phyloP scores from a whole-genome alignment of 2,888 invertebrate genomes.

The Acleris emargana region DNA sequence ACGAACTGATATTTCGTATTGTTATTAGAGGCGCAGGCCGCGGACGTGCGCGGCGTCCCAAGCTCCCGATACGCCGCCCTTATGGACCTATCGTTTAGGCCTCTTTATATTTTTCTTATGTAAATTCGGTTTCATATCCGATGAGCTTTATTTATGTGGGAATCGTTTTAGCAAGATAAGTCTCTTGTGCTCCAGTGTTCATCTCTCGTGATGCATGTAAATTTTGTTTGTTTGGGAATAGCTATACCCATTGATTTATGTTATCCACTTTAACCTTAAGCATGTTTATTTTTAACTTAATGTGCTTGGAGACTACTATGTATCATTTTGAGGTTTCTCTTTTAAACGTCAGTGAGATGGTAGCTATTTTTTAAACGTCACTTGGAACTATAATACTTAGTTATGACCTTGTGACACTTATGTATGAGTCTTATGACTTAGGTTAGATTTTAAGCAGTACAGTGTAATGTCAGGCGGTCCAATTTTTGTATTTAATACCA shows the following conservation, averaged over 20 bases:
- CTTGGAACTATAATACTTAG: not conserved
- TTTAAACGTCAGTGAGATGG: no score
- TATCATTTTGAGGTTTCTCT: no score
- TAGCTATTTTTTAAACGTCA: not conserved
- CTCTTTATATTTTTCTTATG: slow-evolving; percentile 84
- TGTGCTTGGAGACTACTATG: no score
- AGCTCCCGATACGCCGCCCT: slow-evolving; percentile 73
- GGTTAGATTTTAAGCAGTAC: not conserved
- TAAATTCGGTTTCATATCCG: slow-evolving; percentile 83
- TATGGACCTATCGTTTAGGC: slow-evolving; percentile 81
- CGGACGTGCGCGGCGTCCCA: slow-evolving; percentile 73
- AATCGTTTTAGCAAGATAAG: slow-evolving; percentile 83
- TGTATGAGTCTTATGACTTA: no score
- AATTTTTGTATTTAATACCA: not conserved
- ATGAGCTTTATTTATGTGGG: slow-evolving; percentile 84
- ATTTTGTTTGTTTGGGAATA: slow-evolving; percentile 69
- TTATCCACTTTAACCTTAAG: slow-evolving; percentile 41
- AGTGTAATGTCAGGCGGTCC: not conserved
- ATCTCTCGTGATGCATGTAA: slow-evolving; percentile 73
- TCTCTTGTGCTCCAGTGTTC: slow-evolving; percentile 73
- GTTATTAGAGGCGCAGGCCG: slow-evolving; percentile 78
- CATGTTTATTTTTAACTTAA: slow-evolving; percentile 21
- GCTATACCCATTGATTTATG: slow-evolving; percentile 57
- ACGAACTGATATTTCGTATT: slow-evolving; percentile 84
- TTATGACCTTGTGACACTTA: no score